These are phyloP conservation scores for Okamejei kenojei DNA, from an alignment of 2,797 vertebrate species.

Conservation along the genomic window DNA sequence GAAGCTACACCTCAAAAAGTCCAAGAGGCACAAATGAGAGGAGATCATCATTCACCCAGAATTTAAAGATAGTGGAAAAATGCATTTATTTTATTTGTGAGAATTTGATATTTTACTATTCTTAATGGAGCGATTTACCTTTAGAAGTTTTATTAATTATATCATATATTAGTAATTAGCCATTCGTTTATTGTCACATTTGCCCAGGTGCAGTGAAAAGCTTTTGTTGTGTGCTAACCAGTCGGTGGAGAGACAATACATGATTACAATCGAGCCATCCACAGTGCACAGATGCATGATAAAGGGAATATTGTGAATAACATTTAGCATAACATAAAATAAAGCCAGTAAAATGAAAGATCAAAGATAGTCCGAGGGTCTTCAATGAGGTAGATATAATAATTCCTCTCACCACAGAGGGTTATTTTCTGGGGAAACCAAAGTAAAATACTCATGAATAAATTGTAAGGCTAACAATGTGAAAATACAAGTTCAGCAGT, in stretches of 20 bases:
- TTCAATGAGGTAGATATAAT: too few relatives aligned
- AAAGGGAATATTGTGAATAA: too few relatives aligned
- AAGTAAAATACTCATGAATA: not conserved
- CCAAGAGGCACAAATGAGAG: not conserved
- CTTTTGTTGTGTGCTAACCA: too few relatives aligned
- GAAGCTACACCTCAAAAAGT: not conserved
- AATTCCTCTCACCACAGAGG: not conserved
- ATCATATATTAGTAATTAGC: not conserved
- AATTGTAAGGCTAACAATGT: not conserved
- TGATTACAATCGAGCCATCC: too few relatives aligned
- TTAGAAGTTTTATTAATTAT: not conserved
- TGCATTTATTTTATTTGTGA: not conserved
- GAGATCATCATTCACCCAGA: not conserved
- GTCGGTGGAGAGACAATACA: too few relatives aligned
- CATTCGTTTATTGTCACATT: too few relatives aligned
- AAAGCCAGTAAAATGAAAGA: too few relatives aligned
- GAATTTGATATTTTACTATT: not conserved
- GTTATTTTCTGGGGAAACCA: not conserved
- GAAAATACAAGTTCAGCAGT: not conserved
- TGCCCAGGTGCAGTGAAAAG: too few relatives aligned
- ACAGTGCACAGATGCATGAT: too few relatives aligned
- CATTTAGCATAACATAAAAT: too few relatives aligned
- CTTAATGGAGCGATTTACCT: not conserved
- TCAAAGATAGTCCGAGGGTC: too few relatives aligned
- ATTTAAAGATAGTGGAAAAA: not conserved